phyloP scores from a whole-genome alignment of 2,888 invertebrate species.

The Acanthosepion pharaonis region DNA sequence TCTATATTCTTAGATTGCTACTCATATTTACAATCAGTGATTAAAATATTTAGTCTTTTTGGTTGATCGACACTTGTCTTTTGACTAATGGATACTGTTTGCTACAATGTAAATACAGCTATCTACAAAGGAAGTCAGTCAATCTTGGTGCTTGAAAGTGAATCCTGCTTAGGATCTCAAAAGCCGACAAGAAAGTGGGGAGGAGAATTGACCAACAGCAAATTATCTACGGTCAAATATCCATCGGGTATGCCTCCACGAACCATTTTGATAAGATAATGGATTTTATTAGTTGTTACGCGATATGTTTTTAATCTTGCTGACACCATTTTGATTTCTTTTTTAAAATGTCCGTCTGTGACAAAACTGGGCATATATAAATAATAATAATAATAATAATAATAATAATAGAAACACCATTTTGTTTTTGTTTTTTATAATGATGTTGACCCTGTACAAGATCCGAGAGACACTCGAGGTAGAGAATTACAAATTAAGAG shows the following conservation, averaged over 20 bases:
- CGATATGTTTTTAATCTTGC: constrained; percentile 37
- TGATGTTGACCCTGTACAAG: too few species aligned
- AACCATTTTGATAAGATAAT: background rate
- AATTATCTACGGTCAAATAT: background rate
- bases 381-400: too few species aligned
- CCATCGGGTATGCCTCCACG: background rate
- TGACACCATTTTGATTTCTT: background rate
- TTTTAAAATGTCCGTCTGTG: background rate
- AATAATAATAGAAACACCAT: too few species aligned
- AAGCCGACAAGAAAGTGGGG: background rate
- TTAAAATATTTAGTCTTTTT: background rate
- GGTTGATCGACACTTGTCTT: background rate
- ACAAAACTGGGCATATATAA: background rate
- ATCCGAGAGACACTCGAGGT: too few species aligned
- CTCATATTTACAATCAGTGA: background rate
- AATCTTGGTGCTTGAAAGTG: background rate
- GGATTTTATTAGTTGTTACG: background rate
- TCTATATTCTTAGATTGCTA: too few species aligned
- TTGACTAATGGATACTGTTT: background rate
- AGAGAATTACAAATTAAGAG: too few species aligned
- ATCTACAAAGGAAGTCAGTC: background rate
- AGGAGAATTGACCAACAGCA: background rate
- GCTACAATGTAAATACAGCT: background rate
- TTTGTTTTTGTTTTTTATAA: too few species aligned
- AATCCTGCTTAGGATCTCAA: background rate